Base-by-base conservation (phyloP, 2,888 invertebrate genomes). In the Nymphalis urticae region DNA sequence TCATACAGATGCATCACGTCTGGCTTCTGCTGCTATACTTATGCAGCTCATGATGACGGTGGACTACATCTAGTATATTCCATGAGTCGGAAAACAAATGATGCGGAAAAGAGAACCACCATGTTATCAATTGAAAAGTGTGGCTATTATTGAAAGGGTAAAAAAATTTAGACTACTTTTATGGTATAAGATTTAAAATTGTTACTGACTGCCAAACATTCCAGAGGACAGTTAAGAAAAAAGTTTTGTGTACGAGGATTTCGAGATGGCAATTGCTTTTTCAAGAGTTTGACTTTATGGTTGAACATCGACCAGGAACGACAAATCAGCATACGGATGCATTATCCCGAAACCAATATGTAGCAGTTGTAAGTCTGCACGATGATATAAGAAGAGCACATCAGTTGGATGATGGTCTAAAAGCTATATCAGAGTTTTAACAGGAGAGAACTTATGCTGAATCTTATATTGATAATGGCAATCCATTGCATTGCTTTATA, bases 111-210 rank as follows among this genome's bases (percentile, higher is more conserved):
- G 0, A 69, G 66, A 36, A 76, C 76, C 0, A 69, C 21, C 64
- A 0, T 77, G 77, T 42, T 78, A 77, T 64, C 76, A 78, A 32
- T 27, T 80, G 16, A 77, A 79, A 62, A 74, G 72, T 0, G 21
- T 77, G 1, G 77, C 78, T 8, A 67, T 78, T 0, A 65, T 77
- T 1, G 73, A 77, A 70, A 75, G 71, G 0, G 61, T 54, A 10
- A 54, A 42, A 19, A 66, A 66, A 42, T 66, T 66, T n/a, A n/a
- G 24, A 27, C 24, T 64, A 64, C 56, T 21, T 64, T 9, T 64
- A 47, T 24, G 64, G 64, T n/a, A n/a, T n/a, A n/a, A n/a, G n/a
- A n/a, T n/a, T n/a, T n/a, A n/a, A n/a, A n/a, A n/a, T n/a, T n/a
- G n/a, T n/a, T n/a, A n/a, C n/a, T n/a, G n/a, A n/a, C n/a, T n/a